phyloP scores from a whole-genome alignment of 2,888 invertebrate genomes.

The Arrhopalites spinosus region DNA sequence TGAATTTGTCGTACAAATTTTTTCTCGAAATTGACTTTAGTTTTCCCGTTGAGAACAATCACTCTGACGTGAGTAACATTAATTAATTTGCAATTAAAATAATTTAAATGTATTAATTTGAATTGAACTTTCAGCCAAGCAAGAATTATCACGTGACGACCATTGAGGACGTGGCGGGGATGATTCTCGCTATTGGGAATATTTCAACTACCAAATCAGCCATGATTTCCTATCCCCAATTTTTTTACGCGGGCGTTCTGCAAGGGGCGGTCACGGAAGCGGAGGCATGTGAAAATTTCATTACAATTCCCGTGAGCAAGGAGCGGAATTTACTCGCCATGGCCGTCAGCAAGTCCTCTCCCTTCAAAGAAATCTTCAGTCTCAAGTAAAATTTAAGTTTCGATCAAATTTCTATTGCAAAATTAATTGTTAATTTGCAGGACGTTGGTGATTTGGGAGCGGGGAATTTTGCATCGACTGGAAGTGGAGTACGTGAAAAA shows the following conservation, averaged over 20 bases:
- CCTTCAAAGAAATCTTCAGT: slow-evolving; percentile 21
- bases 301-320: slow-evolving; percentile 9
- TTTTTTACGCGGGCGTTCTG: background rate
- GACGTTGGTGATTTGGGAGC: slow-evolving; percentile 5
- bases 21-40: slow-evolving; percentile 27
- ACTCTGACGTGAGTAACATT: background rate
- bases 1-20: slow-evolving; percentile 14
- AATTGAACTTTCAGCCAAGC: background rate
- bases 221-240: slow-evolving; percentile 24
- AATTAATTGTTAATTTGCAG: slow-evolving; percentile 2
- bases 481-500: background rate
- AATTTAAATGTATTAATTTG: background rate
- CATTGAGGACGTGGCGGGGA: background rate
- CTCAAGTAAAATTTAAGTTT: slow-evolving; percentile 8
- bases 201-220: background rate
- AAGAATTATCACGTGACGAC: background rate
- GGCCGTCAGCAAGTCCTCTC: slow-evolving; percentile 22
- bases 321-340: slow-evolving; percentile 9
- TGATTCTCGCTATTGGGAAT: background rate
- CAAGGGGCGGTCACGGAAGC: background rate
- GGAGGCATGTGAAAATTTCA: slow-evolving; percentile 9
- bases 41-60: slow-evolving; percentile 18
- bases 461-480: background rate
- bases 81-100: background rate
- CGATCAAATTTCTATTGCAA: background rate